Evolutionary conservation across 2,888 invertebrate species (phyloP), one percentile per base, ranked within the genome.

Genomic region (Synergus itoensis): DNA sequence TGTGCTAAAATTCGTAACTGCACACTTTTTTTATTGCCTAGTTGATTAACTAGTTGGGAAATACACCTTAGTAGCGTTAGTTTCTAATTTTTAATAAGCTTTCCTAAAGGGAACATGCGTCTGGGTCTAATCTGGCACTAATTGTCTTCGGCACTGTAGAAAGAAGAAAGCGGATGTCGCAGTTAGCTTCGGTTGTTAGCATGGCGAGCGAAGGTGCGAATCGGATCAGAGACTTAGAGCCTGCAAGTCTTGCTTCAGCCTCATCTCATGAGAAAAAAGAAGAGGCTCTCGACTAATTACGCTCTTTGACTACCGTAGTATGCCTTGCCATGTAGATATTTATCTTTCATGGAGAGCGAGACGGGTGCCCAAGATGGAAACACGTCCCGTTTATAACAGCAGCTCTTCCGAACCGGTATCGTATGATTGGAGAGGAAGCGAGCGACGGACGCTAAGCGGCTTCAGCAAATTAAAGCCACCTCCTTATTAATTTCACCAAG

Each of bases 401-500:
- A 48, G 48, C 73, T 73, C 28, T 48, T 53, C n/a, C 28, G 12
- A 53, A 73, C 73, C 73, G 73, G 73, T 73, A 73, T 73, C 16
- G 36, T 36, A 53, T 73, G n/a, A 16, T 36, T 53, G 7, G 28
- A 53, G 53, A 48, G 36, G 53, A 73, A 48, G 53, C 48, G 18
- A 79, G 73, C 73, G 77, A 43, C 28, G 80, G 78, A 77, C 57
- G 81, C 78, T 79, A 79, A 78, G 77, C 81, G 80, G 77, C 80
- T 80, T 18, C 80, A 43, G 82, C 82, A 83, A 83, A 82, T 83
- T 80, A 82, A 83, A 83, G 83, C 78, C 81, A 77, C 79, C 81
- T 76, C 79, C 78, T 60, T 83, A 83, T 83, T 83, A 82, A 82
- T 83, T 81, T 83, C 75, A 65, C n/a, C 65, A 14, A 40, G 40